Conservation (phyloP, 1,140 invertebrate species). For the Neoseiulus cucumeris region DNA sequence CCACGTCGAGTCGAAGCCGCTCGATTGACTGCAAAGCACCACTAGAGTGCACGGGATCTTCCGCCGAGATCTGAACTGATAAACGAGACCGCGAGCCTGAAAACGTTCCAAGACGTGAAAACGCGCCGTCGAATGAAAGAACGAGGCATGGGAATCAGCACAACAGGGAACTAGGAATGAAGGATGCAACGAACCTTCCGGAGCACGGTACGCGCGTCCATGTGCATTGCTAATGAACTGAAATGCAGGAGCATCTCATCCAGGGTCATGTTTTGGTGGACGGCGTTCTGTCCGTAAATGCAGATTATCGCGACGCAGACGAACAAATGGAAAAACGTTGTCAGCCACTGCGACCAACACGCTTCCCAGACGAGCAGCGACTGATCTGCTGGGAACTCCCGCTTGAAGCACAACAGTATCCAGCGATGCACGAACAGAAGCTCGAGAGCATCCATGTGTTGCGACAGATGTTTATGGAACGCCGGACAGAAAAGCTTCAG, state of each 20-base stretch:
- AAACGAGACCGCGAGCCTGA: constrained; percentile 59
- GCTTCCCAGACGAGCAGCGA: constrained; percentile 78
- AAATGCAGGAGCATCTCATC: constrained; percentile 88
- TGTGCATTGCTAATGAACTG: constrained; percentile 82
- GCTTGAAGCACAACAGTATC: constrained; percentile 69
- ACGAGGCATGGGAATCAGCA: neutral
- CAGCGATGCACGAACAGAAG: constrained; percentile 76
- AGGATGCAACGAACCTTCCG: constrained; percentile 39
- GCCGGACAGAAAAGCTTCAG: constrained; percentile 63
- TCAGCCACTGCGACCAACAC: constrained; percentile 81
- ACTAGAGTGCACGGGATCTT: constrained; percentile 65
- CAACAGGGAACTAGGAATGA: constrained; percentile 7
- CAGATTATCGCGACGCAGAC: constrained; percentile 70
- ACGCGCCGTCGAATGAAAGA: neutral
- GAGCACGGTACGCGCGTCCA: constrained; percentile 73
- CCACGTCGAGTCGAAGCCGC: neutral
- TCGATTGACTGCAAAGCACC: neutral
- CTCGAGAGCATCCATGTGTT: constrained; percentile 62
- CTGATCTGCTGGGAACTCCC: constrained; percentile 66
- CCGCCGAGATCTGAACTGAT: constrained; percentile 63
- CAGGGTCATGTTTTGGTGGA: constrained; percentile 62
- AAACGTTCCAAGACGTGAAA: constrained; percentile 11
- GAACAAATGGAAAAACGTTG: constrained; percentile 78
- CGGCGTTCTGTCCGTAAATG: constrained; percentile 67
- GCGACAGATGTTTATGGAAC: constrained; percentile 62